Evolutionary conservation across 2,797 vertebrate species (phyloP), one percentile per base, ranked within the genome.

Genomic region (Hydrophis major): DNA sequence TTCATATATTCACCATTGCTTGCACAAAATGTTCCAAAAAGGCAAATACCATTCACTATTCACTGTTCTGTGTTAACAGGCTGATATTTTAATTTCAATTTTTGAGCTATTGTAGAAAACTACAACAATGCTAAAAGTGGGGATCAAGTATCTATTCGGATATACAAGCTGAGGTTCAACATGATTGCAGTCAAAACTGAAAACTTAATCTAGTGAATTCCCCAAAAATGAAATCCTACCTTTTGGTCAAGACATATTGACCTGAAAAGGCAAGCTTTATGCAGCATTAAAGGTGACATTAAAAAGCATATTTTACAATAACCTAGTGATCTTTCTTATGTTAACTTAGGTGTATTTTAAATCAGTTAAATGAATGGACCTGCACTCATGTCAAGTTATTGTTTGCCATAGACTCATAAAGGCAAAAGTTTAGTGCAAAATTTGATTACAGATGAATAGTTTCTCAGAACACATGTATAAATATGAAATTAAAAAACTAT

Each of bases 131-230:
- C 0, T 93, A 61, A 74, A 92, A 92, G 56, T 55, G 14, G 42
- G 87, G 56, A 66, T 37, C 90, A 2, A 88, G 6, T 56, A 93
- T 50, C 87, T 1, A 20, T 59, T 92, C n/a, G 86, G 87, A 86
- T 27, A 91, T 87, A 90, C 0, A 93, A 60, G 12, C 25, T 61
- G n/a, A 83, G 78, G 25, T 91, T 18, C 89, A 94, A 92, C 86
- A 94, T 93, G 94, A 97, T 94, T 94, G 92, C 86, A 96, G 86
- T 94, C 95, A 96, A 96, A 96, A 95, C 91, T 93, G 95, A 95
- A 93, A 18, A 91, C 50, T 90, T 93, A 94, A 86, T 87, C 92
- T 95, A 96, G 91, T 32, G 20, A 69, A 94, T 95, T 95, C 69
- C 93, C 13, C 95, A 95, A 11, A 11, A 92, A 63, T n/a, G 6